Percentiles rank a stretch among this genome's conserved stretches.
These are phyloP conservation scores for Phaedon cochleariae DNA, from an alignment of 2,888 invertebrate genomes.

Conservation along the genomic window DNA sequence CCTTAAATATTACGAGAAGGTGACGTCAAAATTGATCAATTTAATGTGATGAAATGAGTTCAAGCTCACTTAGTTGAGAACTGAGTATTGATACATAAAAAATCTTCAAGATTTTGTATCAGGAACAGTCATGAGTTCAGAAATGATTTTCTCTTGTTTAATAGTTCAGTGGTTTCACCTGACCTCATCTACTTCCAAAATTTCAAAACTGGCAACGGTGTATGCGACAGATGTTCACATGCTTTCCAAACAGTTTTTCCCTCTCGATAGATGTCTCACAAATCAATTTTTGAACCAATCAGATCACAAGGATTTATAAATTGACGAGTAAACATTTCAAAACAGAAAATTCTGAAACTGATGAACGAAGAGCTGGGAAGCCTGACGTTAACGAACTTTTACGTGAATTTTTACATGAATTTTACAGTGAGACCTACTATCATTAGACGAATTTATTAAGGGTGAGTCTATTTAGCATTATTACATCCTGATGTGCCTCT, in stretches of 20 bases:
- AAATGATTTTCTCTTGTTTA: too few species aligned
- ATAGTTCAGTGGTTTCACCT: too few species aligned
- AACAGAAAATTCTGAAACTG: constrained; percentile 54
- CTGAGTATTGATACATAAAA: too few species aligned
- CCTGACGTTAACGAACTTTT: constrained; percentile 53
- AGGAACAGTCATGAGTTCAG: too few species aligned
- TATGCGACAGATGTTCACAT: neutral
- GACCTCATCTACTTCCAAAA: too few species aligned
- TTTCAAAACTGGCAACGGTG: neutral
- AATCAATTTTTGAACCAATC: constrained; percentile 47
- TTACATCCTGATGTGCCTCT: neutral
- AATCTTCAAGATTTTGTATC: too few species aligned
- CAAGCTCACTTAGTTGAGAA: too few species aligned
- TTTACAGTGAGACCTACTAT: neutral
- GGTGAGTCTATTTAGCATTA: constrained; percentile 16
- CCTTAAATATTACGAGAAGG: too few species aligned
- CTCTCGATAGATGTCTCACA: constrained; percentile 25
- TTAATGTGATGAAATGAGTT: too few species aligned
- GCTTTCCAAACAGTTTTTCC: constrained; percentile 1
- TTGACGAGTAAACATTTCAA: constrained; percentile 45
- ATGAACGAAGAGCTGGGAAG: constrained; percentile 49
- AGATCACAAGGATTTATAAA: constrained; percentile 1
- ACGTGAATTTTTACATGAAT: constrained; percentile 41
- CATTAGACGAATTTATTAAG: neutral
- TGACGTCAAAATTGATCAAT: too few species aligned